Percentiles rank a stretch among this genome's conserved stretches.
Conservation (phyloP, 37 sponge, comb jelly and placozoan species). For the Ephydatia muelleri region DNA sequence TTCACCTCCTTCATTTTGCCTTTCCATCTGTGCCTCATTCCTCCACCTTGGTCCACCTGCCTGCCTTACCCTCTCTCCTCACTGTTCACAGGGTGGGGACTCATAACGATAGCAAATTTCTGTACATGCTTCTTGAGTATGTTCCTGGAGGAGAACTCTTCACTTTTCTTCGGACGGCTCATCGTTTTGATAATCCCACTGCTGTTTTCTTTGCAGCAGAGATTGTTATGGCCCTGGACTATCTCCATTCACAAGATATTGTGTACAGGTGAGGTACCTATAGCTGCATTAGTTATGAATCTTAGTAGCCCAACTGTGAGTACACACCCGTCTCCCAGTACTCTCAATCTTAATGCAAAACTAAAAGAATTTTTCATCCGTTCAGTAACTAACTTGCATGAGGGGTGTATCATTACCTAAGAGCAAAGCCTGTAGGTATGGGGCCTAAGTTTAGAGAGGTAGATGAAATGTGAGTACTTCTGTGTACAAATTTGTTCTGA, state of each 20-base stretch:
- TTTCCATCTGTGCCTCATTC: background rate
- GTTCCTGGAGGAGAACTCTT: slow-evolving; percentile 93
- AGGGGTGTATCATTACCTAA: too few relatives aligned
- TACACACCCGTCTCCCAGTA: background rate
- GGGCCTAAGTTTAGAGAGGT: too few relatives aligned
- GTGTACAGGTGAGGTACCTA: slow-evolving; percentile 75
- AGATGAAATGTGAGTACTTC: too few relatives aligned
- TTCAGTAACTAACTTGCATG: too few relatives aligned
- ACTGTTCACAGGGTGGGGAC: slow-evolving; percentile 67
- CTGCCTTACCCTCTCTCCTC: background rate
- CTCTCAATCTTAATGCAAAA: background rate
- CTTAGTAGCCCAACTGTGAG: background rate
- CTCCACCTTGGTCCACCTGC: background rate
- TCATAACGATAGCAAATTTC: slow-evolving; percentile 85
- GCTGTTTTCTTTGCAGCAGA: slow-evolving; percentile 87
- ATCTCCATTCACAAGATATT: slow-evolving; percentile 83
- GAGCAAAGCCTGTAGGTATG: too few relatives aligned
- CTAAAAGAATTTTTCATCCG: too few relatives aligned
- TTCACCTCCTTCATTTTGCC: background rate
- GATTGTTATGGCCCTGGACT: slow-evolving; percentile 92
- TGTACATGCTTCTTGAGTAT: slow-evolving; percentile 95
- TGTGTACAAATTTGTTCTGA: background rate
- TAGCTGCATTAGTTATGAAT: too few relatives aligned
- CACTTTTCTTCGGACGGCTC: slow-evolving; percentile 85
- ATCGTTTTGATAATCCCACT: slow-evolving; percentile 70